phyloP scores from a whole-genome alignment of 2,113 vertebrate species.

The Zootoca vivipara region DNA sequence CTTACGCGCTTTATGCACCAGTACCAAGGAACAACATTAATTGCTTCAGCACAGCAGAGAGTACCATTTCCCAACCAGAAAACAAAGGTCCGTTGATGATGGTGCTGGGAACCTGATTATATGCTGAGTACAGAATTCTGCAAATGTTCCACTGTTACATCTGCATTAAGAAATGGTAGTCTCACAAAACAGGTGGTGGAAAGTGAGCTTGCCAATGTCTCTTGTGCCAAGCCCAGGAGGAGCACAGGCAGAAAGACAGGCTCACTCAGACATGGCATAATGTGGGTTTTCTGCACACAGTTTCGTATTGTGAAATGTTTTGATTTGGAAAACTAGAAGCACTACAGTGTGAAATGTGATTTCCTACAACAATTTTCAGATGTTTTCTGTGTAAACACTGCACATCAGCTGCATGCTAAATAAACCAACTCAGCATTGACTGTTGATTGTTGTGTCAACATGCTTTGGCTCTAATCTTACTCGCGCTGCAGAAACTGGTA shows the following conservation, averaged over 20 bases:
- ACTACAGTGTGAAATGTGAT: not conserved
- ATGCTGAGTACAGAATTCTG: not conserved
- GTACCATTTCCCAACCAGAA: not conserved
- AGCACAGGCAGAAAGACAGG: not conserved
- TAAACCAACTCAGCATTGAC: not conserved
- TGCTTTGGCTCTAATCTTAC: not conserved
- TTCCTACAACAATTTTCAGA: not conserved
- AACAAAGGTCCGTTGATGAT: not conserved
- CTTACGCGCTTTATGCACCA: not conserved
- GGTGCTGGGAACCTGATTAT: not conserved
- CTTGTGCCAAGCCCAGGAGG: too few relatives aligned
- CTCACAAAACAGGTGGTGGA: not conserved
- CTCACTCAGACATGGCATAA: not conserved
- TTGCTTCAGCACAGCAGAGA: not conserved
- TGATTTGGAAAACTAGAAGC: not conserved
- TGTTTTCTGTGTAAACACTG: not conserved
- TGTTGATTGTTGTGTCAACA: not conserved
- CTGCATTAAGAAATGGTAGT: not conserved
- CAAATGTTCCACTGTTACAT: not conserved
- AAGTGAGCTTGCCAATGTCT: not conserved
- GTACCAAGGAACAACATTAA: not conserved
- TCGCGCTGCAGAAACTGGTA: not conserved
- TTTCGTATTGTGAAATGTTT: not conserved
- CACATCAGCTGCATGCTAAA: not conserved
- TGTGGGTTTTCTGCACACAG: not conserved